Evolutionary conservation across 2,888 invertebrate species (phyloP), one percentile per base, ranked within the genome.

Genomic region (Andrena bicolor): DNA sequence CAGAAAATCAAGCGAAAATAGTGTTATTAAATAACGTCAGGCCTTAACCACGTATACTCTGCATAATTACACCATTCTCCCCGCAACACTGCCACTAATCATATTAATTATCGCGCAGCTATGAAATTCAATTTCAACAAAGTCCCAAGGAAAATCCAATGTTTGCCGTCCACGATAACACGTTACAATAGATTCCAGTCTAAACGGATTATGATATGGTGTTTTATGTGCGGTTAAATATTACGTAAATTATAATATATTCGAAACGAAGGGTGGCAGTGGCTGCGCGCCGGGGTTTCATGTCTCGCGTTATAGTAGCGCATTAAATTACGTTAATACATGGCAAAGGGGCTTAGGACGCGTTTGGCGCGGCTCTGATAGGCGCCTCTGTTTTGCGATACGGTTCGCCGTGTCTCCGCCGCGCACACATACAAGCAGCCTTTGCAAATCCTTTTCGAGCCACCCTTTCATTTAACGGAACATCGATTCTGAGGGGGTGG

Each of bases 401-500:
- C 58, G 7, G 20, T 4, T n/a, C 51, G 32, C 35, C 48, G 41
- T 71, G 51, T 61, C 65, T 65, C 53, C 7, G 10, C 13, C 2
- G 23, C 20, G 26, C 23, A 6, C 28, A 49, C 35, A 60, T 66
- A 77, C 20, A 66, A 71, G 35, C 65, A 49, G 60, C 61, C 65
- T 70, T 72, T 49, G 20, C 73, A 51, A 63, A 58, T 66, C 72
- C 69, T 76, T 68, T 76, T 73, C 73, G 23, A 64, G 56, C 68
- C 32, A 8, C 63, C 68, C 53, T 83, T 80, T 69, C 77, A 83
- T 84, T 83, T 83, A 84, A 84, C 77, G 83, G 77, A 72, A 84
- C 80, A 84, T 84, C 77, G 77, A 77, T 77, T 84, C 69, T 61
- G 65, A 41, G 28, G 26, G 32, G 28, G 56, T 49, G 41, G 58